Percentiles rank a stretch among this genome's conserved stretches.
phyloP scores from a whole-genome alignment of 2,113 vertebrate species.

The Passer montanus region DNA sequence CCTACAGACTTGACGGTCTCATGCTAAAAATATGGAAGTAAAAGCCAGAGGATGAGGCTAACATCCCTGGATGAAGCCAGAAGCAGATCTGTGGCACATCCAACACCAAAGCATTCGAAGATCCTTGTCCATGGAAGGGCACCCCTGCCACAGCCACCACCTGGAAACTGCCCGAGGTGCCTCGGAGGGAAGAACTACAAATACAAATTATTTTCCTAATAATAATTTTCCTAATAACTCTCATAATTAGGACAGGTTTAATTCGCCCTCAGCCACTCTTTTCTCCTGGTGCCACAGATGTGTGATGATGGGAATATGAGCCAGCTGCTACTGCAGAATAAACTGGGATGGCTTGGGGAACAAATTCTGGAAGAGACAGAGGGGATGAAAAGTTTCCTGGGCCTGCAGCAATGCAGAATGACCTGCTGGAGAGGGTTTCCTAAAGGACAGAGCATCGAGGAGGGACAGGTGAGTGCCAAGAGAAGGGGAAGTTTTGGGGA shows the following conservation, averaged over 20 bases:
- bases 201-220: not conserved
- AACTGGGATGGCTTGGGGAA: not conserved
- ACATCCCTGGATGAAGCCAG: not conserved
- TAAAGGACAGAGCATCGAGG: not conserved
- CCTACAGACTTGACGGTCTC: not conserved
- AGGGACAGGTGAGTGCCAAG: not conserved
- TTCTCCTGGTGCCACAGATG: accelerated
- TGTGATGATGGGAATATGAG: accelerated
- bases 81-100: not conserved
- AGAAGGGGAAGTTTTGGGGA: not conserved
- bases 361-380: not conserved
- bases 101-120: accelerated
- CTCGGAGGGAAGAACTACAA: not conserved
- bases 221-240: not conserved
- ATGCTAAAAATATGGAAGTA: not conserved
- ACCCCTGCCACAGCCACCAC: not conserved
- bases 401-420: not conserved
- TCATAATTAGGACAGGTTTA: not conserved
- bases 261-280: not conserved
- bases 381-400: not conserved
- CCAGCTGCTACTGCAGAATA: not conserved
- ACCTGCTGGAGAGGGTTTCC: not conserved
- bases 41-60: not conserved
- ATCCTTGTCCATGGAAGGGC: not conserved
- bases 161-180: accelerated